A percentile compares a stretch with the other conserved stretches of the same genome.
Conservation (phyloP, 2,797 vertebrate genomes). For the Discoglossus pictus region DNA sequence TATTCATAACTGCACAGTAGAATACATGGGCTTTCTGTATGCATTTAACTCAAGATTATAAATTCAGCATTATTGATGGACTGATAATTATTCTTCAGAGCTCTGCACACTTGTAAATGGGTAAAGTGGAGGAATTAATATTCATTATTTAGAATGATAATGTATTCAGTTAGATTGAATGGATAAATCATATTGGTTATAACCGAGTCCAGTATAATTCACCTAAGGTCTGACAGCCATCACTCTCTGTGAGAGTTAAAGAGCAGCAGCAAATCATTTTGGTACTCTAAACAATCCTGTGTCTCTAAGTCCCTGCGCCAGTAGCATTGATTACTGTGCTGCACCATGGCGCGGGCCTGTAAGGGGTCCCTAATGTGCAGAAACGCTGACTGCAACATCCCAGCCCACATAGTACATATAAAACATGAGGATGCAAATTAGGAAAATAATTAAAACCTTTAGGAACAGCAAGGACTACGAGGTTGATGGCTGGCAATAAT, state of each 20-base stretch:
- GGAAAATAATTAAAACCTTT: slow-evolving; percentile 79
- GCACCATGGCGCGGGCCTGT: slow-evolving; percentile 14
- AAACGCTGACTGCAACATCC: slow-evolving; percentile 29
- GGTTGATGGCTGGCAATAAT: slow-evolving; percentile 79
- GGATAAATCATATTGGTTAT: slow-evolving; percentile 39
- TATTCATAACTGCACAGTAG: no score
- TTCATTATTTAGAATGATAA: slow-evolving; percentile 34
- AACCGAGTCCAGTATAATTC: slow-evolving; percentile 14
- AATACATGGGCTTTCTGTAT: no score
- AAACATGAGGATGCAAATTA: slow-evolving; percentile 70
- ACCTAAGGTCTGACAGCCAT: slow-evolving; percentile 9
- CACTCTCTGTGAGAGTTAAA: slow-evolving; percentile 16
- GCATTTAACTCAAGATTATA: no score
- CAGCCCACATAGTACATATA: slow-evolving; percentile 26
- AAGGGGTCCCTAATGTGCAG: slow-evolving; percentile 27
- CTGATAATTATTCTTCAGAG: not conserved
- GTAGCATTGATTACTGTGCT: slow-evolving; percentile 14
- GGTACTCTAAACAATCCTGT: slow-evolving; percentile 15
- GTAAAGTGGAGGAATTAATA: slow-evolving; percentile 26
- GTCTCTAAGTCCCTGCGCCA: slow-evolving; percentile 18
- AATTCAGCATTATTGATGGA: slow-evolving; percentile 8
- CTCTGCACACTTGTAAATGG: slow-evolving; percentile 15
- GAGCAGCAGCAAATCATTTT: slow-evolving; percentile 36
- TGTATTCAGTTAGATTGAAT: slow-evolving; percentile 34
- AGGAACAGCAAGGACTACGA: slow-evolving; percentile 71